A percentile compares a stretch with the other conserved stretches of the same genome.
Conservation (phyloP, 2,113 vertebrate genomes). For the Poeciliopsis occidentalis region DNA sequence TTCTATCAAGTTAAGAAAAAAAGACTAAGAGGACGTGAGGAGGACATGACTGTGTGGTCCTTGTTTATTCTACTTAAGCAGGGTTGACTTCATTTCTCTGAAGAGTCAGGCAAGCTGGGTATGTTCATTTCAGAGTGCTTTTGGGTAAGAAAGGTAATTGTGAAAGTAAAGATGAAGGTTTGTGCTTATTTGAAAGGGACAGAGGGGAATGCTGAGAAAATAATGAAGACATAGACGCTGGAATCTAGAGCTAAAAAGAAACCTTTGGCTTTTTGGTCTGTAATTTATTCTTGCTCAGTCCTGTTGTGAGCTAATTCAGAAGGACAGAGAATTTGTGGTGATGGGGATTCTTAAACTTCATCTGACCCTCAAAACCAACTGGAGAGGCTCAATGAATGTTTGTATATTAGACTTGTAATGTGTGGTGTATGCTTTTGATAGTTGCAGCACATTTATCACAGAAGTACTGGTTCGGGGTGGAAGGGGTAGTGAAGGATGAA, state of each 20-base stretch:
- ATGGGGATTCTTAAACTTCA: slow-evolving; percentile 67
- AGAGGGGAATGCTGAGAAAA: slow-evolving; percentile 13
- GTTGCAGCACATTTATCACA: slow-evolving; percentile 55
- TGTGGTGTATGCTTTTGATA: slow-evolving; percentile 49
- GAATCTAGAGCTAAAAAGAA: slow-evolving; percentile 43
- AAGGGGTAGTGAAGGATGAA: slow-evolving; percentile 48
- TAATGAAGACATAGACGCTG: slow-evolving; percentile 46
- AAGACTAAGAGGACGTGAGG: slow-evolving; percentile 28
- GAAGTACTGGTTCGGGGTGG: slow-evolving; percentile 30
- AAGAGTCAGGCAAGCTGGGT: slow-evolving; percentile 29
- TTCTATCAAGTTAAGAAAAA: slow-evolving; percentile 48
- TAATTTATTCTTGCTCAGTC: slow-evolving; percentile 58
- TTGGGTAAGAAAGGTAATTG: slow-evolving; percentile 40
- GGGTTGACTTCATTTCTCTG: slow-evolving; percentile 32
- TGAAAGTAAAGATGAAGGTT: slow-evolving; percentile 34
- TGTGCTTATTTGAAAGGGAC: slow-evolving; percentile 27
- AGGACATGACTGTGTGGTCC: slow-evolving; percentile 23
- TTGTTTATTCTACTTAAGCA: slow-evolving; percentile 39
- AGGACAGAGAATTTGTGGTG: slow-evolving; percentile 69
- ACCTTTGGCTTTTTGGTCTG: slow-evolving; percentile 17
- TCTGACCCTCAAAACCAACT: slow-evolving; percentile 64
- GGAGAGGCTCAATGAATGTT: slow-evolving; percentile 57
- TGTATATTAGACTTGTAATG: slow-evolving; percentile 63
- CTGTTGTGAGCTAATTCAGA: slow-evolving; percentile 36
- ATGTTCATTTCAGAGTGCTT: slow-evolving; percentile 49